These are phyloP conservation scores for Oreortyx pictus DNA, from an alignment of 2,797 vertebrate genomes.

Conservation along the genomic window DNA sequence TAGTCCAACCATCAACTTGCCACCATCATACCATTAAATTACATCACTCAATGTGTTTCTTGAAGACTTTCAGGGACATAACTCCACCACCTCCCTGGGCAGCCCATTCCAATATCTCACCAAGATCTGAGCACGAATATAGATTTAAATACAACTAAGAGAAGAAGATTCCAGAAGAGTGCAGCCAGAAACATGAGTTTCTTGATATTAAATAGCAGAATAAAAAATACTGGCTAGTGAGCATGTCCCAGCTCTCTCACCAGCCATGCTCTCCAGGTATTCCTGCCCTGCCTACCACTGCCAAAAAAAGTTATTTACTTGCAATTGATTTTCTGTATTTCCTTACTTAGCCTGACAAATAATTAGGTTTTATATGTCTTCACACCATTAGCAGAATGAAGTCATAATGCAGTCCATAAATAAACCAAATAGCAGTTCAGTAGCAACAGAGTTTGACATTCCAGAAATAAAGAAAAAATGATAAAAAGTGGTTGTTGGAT, in stretches of 20 bases:
- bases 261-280: background rate
- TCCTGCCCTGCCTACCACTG: background rate
- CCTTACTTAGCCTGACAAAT: background rate
- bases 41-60: too few relatives aligned
- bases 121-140: background rate
- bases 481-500: background rate
- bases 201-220: background rate
- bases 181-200: background rate
- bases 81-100: too few relatives aligned
- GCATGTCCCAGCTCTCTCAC: background rate
- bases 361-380: background rate
- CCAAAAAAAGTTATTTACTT: background rate
- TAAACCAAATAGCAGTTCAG: background rate
- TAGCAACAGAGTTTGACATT: rapidly evolving
- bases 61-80: too few relatives aligned
- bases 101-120: too few relatives aligned
- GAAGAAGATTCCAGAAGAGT: background rate
- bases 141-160: background rate
- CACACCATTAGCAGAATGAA: background rate
- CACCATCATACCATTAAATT: too few relatives aligned
- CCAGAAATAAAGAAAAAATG: conserved; percentile 16
- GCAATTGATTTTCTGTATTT: background rate
- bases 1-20: too few relatives aligned
- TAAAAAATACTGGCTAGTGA: background rate
- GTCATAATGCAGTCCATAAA: background rate